Evolutionary conservation across 2,113 vertebrate species (phyloP).

Genomic region (Gulo gulo): DNA sequence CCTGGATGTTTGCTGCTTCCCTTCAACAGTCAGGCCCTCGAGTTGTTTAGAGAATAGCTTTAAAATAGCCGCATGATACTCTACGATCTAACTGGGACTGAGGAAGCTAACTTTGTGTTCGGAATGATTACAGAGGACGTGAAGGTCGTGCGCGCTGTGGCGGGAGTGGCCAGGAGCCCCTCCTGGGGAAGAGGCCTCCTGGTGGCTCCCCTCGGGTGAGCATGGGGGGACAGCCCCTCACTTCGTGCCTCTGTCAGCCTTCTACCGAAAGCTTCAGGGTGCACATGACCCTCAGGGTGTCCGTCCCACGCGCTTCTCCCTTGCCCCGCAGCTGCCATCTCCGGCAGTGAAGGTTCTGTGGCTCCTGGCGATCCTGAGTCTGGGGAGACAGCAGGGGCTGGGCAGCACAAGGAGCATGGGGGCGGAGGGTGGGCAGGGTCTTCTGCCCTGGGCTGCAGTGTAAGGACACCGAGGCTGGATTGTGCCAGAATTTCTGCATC

Average conservation of each 20-base stretch:
- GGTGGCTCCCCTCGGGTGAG: rapidly evolving
- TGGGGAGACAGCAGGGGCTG: no score
- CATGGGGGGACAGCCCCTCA: rapidly evolving
- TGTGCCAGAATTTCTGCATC: no score
- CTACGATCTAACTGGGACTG: background rate
- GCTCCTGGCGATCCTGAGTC: background rate
- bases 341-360: background rate
- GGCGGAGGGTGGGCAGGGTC: no score
- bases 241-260: background rate
- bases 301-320: rapidly evolving
- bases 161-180: rapidly evolving
- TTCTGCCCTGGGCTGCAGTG: background rate
- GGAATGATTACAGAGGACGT: background rate
- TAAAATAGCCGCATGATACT: background rate
- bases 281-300: rapidly evolving
- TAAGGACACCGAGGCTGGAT: background rate
- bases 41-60: background rate
- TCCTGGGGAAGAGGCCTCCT: background rate
- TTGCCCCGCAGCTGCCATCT: rapidly evolving
- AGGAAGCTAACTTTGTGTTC: rapidly evolving
- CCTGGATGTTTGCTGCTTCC: background rate
- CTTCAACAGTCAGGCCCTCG: background rate
- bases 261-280: background rate
- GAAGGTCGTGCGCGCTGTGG: rapidly evolving
- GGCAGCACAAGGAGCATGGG: rapidly evolving